Conservation (phyloP, 2,888 invertebrate species). For the Smittia sp. region DNA sequence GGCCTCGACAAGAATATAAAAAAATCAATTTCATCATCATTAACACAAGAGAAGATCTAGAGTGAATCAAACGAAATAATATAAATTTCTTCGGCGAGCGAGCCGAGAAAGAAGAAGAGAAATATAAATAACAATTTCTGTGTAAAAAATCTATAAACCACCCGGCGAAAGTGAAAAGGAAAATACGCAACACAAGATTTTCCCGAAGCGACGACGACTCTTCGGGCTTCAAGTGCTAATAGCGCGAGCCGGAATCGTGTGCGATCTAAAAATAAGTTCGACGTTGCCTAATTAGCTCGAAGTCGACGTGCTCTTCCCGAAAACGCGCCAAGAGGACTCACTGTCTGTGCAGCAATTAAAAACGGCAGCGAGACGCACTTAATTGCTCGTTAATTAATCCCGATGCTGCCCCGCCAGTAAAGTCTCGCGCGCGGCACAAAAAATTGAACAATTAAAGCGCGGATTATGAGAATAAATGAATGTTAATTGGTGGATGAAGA, state of each 20-base stretch:
- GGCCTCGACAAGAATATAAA: conserved; percentile 6
- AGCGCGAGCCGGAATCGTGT: conserved; percentile 22
- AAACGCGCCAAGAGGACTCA: background rate
- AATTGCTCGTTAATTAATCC: conserved; percentile 33
- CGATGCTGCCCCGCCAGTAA: background rate
- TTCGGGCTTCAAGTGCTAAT: conserved; percentile 1
- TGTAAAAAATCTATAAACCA: conserved; percentile 26
- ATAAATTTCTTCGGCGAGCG: background rate
- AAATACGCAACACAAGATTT: conserved; percentile 3
- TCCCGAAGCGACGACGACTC: conserved; percentile 4
- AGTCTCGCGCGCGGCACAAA: background rate
- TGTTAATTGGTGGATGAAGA: conserved; percentile 7
- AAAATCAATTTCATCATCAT: conserved; percentile 37
- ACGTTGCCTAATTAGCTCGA: conserved; percentile 28
- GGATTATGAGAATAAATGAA: conserved; percentile 30
- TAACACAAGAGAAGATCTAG: conserved; percentile 19
- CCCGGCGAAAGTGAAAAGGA: conserved; percentile 16
- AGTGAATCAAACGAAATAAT: conserved; percentile 24
- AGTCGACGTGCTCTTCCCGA: conserved; percentile 10
- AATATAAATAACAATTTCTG: conserved; percentile 31
- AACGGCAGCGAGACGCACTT: conserved; percentile 4
- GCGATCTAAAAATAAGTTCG: conserved; percentile 26
- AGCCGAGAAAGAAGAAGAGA: background rate
- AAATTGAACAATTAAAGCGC: conserved; percentile 34
- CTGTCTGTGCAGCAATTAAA: conserved; percentile 18